Evolutionary conservation across 2,888 invertebrate species (phyloP).

Genomic region (Leistus spinibarbis): DNA sequence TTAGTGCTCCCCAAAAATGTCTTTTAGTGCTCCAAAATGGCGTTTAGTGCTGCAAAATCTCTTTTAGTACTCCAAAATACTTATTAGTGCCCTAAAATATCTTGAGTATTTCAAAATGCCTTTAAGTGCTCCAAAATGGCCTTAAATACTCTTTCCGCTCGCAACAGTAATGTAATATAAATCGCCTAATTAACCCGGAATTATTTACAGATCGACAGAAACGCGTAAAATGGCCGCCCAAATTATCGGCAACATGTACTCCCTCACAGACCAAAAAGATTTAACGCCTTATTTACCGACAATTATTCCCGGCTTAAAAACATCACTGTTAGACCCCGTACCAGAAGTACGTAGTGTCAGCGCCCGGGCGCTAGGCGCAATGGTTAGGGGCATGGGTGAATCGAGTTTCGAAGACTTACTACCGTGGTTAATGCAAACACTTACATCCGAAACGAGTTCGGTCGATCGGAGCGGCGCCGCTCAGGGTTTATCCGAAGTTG

Average conservation of each 20-base stretch:
- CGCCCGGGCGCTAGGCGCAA: conserved; percentile 94
- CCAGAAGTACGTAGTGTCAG: conserved; percentile 97
- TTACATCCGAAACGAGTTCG: conserved; percentile 92
- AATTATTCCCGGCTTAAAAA: conserved; percentile 95
- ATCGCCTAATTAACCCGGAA: background rate
- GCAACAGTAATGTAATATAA: no score
- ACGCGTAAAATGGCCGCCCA: conserved; percentile 99
- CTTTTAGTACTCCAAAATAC: no score
- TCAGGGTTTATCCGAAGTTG: conserved; percentile 92
- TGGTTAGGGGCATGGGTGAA: conserved; percentile 98
- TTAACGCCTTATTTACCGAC: conserved; percentile 93
- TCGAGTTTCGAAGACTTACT: conserved; percentile 93
- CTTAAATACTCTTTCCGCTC: no score
- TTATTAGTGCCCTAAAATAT: background rate
- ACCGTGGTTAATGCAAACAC: conserved; percentile 98
- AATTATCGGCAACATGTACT: conserved; percentile 99
- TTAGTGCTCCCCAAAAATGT: no score
- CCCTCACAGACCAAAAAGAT: conserved; percentile 98
- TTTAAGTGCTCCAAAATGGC: no score
- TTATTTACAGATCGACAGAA: conserved; percentile 74
- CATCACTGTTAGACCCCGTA: conserved; percentile 94
- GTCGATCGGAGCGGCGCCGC: conserved; percentile 97
- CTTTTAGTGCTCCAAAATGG: no score
- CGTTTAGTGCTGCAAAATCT: no score
- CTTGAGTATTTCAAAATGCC: no score